These are phyloP conservation scores for Eupithecia abbreviata DNA, from an alignment of 2,888 invertebrate genomes.

Conservation along the genomic window DNA sequence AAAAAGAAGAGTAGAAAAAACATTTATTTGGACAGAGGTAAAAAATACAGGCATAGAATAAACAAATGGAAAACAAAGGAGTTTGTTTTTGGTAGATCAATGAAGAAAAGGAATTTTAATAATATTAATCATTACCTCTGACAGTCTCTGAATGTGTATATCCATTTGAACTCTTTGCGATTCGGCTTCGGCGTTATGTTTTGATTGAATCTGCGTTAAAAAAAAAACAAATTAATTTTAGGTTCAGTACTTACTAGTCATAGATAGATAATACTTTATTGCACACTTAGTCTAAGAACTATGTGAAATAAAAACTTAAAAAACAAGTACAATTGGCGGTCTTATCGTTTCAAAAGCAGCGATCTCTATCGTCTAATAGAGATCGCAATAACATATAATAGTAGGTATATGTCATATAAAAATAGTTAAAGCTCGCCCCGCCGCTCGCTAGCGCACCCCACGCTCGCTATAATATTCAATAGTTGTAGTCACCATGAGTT, in stretches of 20 bases:
- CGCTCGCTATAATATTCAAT: not conserved
- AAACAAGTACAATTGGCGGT: too few relatives aligned
- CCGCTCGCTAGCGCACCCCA: conserved; percentile 81
- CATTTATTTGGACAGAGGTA: too few relatives aligned
- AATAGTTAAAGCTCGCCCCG: conserved; percentile 48
- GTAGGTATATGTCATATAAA: too few relatives aligned
- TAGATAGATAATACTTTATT: too few relatives aligned
- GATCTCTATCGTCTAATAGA: too few relatives aligned
- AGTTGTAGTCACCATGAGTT: conserved; percentile 78
- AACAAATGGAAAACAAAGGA: too few relatives aligned
- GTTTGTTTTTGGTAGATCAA: not conserved
- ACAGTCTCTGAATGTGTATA: conserved; percentile 85
- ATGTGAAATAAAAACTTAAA: too few relatives aligned
- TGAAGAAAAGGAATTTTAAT: not conserved
- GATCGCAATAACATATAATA: too few relatives aligned
- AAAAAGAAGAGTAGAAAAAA: too few relatives aligned
- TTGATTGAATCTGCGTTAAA: conserved; percentile 80
- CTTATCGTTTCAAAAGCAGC: too few relatives aligned
- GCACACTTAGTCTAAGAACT: too few relatives aligned
- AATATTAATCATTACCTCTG: conserved; percentile 70
- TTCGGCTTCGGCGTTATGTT: conserved; percentile 80
- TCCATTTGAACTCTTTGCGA: conserved; percentile 87
- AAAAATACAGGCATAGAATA: too few relatives aligned
- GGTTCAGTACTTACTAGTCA: not conserved
- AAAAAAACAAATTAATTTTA: conserved; percentile 21